Base-by-base conservation (phyloP, 2,888 invertebrate species). In the Polyommatus icarus region DNA sequence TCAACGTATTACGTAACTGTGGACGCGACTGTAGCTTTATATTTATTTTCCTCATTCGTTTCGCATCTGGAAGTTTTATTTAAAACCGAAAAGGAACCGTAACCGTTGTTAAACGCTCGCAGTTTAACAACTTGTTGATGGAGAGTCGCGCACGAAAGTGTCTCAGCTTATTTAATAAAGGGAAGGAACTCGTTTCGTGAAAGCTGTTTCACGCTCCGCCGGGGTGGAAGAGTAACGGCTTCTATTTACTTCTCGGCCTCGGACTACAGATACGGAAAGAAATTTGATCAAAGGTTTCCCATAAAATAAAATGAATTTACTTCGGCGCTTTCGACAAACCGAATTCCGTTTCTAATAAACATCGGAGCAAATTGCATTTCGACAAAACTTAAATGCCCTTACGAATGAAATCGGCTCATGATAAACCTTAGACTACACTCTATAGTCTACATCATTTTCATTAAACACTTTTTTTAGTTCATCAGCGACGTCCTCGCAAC, bases 161-260 rank as follows among this genome's bases (percentile, higher is more conserved):
- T 76, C 72, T 73, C 61, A 73, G 76, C 73, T 76, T 67, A 78
- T 78, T 72, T 59, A 78, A 78, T 59, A 77, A 54, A 61, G 57
- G 76, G n/a, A 71, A 79, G 77, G 79, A 29, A 46, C n/a, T 71
- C 78, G 78, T 32, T 78, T 80, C 79, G 72, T 80, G 72, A 76
- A 80, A 80, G 71, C 71, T 79, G 76, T 79, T 80, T 77, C 78
- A 78, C 78, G 80, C 71, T 76, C 78, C 77, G 78, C 32, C 72
- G 71, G 72, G 57, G 54, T 61, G 71, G 76, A 79, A 80, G 73
- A 18, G 73, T 79, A 76, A 79, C 77, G 54, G 77, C 76, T 79
- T 80, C 67, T 81, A 78, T 81, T 80, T 81, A 77, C 77, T 61
- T 61, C 59, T 73, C 72, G 77, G 77, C 73, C 61, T 61, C 76